Conservation (phyloP, 2,797 vertebrate species). For the Catharus ustulatus region DNA sequence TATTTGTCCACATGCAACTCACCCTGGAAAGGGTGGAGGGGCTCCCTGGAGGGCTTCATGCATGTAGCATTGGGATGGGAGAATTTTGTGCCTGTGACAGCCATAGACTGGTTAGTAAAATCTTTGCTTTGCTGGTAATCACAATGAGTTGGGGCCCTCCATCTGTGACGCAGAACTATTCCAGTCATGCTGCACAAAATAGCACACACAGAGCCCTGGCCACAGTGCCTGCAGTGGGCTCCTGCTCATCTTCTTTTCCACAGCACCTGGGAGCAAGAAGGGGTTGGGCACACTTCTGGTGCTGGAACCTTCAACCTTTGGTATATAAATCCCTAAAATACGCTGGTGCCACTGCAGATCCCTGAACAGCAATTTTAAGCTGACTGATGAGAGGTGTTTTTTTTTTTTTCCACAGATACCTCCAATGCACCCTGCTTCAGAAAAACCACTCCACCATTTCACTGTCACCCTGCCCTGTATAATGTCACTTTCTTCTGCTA, state of each 20-base stretch:
- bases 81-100: background rate
- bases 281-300: background rate
- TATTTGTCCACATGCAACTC: background rate
- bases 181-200: background rate
- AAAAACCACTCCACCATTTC: background rate
- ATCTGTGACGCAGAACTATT: background rate
- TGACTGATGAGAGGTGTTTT: background rate
- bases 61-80: background rate
- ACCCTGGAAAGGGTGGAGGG: background rate
- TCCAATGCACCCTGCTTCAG: background rate
- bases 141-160: background rate
- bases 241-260: background rate
- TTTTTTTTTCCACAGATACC: rapidly evolving
- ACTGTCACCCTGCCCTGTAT: rapidly evolving
- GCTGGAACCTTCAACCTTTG: background rate
- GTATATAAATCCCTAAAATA: background rate
- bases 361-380: background rate
- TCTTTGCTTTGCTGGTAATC: background rate
- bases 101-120: background rate
- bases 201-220: rapidly evolving
- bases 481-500: background rate
- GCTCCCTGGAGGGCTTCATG: background rate
- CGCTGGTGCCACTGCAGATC: background rate
- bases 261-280: background rate
- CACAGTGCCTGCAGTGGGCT: background rate